Evolutionary conservation across 2,113 vertebrate genomes (phyloP).

Genomic region (Lagopus leucura): DNA sequence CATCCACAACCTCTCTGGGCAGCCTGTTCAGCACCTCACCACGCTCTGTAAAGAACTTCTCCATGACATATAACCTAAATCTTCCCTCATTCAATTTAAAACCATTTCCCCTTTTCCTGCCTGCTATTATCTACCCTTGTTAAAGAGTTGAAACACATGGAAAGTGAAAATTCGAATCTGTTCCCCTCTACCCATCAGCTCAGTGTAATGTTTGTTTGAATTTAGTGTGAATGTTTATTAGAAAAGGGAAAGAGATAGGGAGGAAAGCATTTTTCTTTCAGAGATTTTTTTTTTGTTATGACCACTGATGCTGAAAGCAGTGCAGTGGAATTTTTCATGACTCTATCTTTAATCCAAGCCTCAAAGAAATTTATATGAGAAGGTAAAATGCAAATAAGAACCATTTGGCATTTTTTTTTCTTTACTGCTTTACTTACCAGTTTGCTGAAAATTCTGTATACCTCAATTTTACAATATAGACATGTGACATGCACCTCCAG

Average conservation of each 20-base stretch:
- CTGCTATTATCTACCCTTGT: no score
- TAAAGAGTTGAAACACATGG: background rate
- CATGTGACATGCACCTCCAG: background rate
- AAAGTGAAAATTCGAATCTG: background rate
- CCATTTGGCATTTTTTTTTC: background rate
- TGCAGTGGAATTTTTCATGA: background rate
- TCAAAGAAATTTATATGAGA: background rate
- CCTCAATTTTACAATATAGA: conserved; percentile 1
- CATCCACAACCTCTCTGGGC: no score
- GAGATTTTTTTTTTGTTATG: background rate
- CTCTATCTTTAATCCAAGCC: background rate
- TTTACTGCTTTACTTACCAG: background rate
- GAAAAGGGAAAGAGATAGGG: background rate
- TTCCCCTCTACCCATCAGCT: background rate
- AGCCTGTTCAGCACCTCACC: no score
- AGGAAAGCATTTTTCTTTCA: background rate
- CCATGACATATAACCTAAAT: no score
- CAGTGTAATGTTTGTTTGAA: background rate
- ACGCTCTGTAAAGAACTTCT: no score
- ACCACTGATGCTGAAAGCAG: background rate
- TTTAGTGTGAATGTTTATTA: background rate
- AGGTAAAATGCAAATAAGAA: background rate
- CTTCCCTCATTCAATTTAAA: no score
- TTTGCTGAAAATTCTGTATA: background rate
- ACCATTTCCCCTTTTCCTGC: no score